These are phyloP conservation scores for Phylloscopus trochilus DNA, from an alignment of 2,113 vertebrate genomes.

Conservation along the genomic window DNA sequence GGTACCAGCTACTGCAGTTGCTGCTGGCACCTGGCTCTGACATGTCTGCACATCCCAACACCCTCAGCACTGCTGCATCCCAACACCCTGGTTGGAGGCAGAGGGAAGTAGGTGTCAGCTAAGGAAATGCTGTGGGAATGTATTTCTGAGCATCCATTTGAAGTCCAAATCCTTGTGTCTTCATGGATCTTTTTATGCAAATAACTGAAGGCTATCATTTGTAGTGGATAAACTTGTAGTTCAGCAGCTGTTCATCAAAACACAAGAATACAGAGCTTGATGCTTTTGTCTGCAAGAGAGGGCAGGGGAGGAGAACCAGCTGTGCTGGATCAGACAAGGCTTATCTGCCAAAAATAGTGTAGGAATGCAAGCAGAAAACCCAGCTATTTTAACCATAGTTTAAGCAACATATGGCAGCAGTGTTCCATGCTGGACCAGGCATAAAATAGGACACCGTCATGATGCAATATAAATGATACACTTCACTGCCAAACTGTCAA, in stretches of 20 bases:
- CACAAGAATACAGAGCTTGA: not conserved
- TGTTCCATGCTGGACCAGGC: constrained; percentile 62
- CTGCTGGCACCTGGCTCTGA: not conserved
- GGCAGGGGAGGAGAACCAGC: constrained; percentile 37
- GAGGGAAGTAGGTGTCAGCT: not conserved
- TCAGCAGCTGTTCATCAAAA: not conserved
- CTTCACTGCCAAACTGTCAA: constrained; percentile 67
- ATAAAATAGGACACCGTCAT: constrained; percentile 66
- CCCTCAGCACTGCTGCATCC: not conserved
- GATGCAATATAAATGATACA: constrained; percentile 66
- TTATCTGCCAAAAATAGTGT: constrained; percentile 32
- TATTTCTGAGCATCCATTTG: not conserved
- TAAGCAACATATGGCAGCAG: constrained; percentile 67
- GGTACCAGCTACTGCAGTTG: not conserved
- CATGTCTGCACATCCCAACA: not conserved
- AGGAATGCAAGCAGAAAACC: constrained; percentile 65
- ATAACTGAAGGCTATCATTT: not conserved
- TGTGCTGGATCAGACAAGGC: not conserved
- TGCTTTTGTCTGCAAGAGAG: constrained; percentile 17
- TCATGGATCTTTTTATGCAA: not conserved
- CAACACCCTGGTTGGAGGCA: not conserved
- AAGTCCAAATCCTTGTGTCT: not conserved
- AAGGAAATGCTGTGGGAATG: not conserved
- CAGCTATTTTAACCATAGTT: constrained; percentile 72
- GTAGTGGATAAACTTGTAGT: not conserved